Percentiles rank a stretch among this genome's conserved stretches.
Conservation (phyloP, 2,888 invertebrate genomes). For the Tenthredo mesomela region DNA sequence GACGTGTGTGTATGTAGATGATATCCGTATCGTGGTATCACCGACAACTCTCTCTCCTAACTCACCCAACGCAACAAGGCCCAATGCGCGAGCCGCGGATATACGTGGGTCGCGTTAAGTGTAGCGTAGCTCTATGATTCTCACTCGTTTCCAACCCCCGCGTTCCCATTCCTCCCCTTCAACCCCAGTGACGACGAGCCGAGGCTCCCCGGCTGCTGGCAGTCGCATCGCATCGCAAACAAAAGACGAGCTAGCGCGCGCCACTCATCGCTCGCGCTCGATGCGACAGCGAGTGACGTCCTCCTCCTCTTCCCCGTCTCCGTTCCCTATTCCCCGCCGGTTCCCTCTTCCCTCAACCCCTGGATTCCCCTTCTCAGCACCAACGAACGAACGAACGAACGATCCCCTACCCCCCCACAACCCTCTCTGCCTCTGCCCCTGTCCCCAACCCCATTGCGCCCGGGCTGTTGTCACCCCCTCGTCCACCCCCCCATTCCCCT, state of each 20-base stretch:
- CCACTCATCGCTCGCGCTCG: constrained; percentile 74
- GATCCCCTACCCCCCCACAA: constrained; percentile 19
- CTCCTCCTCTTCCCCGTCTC: constrained; percentile 54
- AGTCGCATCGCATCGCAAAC: constrained; percentile 75
- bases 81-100: constrained; percentile 54
- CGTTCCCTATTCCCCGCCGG: constrained; percentile 44
- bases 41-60: not conserved
- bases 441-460: constrained; percentile 55
- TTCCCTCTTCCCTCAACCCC: constrained; percentile 45
- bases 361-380: constrained; percentile 38
- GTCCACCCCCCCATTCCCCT: constrained; percentile 43
- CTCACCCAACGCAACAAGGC: constrained; percentile 44
- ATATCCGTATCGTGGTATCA: constrained; percentile 16
- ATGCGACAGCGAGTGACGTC: constrained; percentile 76
- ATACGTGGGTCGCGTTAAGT: constrained; percentile 70
- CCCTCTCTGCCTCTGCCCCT: constrained; percentile 55
- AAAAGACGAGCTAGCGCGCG: constrained; percentile 76
- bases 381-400: constrained; percentile 45
- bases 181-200: constrained; percentile 52
- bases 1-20: not conserved
- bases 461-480: constrained; percentile 57
- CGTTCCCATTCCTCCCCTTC: constrained; percentile 29
- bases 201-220: constrained; percentile 61
- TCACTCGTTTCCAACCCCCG: constrained; percentile 63
- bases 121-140: constrained; percentile 71